Evolutionary conservation across 2,888 invertebrate species (phyloP), one percentile per base, ranked within the genome.

Genomic region (Pammene aurita): DNA sequence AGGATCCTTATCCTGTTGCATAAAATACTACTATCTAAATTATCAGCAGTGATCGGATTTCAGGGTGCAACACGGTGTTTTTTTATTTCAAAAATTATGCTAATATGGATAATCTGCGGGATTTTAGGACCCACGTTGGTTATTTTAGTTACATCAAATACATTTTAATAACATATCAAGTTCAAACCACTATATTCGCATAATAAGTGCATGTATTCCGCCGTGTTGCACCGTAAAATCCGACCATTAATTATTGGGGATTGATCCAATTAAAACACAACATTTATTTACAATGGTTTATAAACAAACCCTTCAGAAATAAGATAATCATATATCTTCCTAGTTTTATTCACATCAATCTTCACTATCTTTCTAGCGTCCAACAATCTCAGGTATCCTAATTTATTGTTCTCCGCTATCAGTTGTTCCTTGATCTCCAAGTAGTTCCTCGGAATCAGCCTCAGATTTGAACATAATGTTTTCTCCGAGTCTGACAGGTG

Each of bases 321-420:
- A 38, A 97, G 90, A 85, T 96, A 95, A 90, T 96, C 96, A 90
- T 96, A 96, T 78, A 98, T 94, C 85, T 97, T 97, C 72, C 98
- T 94, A 0, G 98, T 98, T 86, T 96, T 96, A 85, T 98, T 98
- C 2, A 98, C 98, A 92, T 98, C 98, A 76, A 98, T 98, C 88
- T 98, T 98, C 48, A 98, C 94, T 55, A 98, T 93, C 54, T 94
- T 94, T 63, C 98, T 92, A 0, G 98, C 98, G 81, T 97, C 97
- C 1, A 97, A 94, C 72, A 98, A 89, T 72, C 95, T 94, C 7
- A 98, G 87, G 70, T 94, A 95, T 0, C 96, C 96, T 71, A 94
- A 89, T 84, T 96, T 97, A 71, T 95, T 93, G 84, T 96, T 96
- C 83, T 98, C 98, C 0, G 93, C 84, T 44, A 96, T 94, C 7